A percentile compares a stretch with the other conserved stretches of the same genome.
phyloP scores from a whole-genome alignment of 2,888 invertebrate genomes.

The Acrocera orbiculus region DNA sequence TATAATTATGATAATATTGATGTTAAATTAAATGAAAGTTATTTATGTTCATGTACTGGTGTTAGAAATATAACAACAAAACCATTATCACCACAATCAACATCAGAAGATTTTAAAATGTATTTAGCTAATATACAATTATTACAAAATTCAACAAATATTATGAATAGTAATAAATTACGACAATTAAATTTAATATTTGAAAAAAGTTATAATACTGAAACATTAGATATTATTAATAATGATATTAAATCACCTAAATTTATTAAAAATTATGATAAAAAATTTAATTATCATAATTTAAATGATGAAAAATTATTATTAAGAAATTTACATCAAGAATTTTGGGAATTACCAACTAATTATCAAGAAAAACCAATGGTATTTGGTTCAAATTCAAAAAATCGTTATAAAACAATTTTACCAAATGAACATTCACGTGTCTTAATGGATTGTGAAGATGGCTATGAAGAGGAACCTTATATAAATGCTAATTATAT shows the following conservation, averaged over 20 bases:
- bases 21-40: conserved; percentile 22
- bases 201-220: conserved; percentile 35
- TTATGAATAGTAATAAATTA: conserved; percentile 41
- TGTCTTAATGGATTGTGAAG: conserved; percentile 46
- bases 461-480: conserved; percentile 39
- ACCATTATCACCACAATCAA: conserved; percentile 45
- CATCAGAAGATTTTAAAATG: conserved; percentile 50
- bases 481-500: conserved; percentile 93
- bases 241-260: too few relatives aligned
- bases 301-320: conserved; percentile 44
- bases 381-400: conserved; percentile 72
- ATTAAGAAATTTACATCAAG: conserved; percentile 56
- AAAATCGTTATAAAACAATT: conserved; percentile 80
- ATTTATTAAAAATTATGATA: neutral
- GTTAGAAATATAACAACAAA: conserved; percentile 42
- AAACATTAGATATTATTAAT: neutral
- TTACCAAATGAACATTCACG: conserved; percentile 78
- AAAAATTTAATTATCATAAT: conserved; percentile 30
- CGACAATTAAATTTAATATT: conserved; percentile 40
- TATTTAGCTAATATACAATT: conserved; percentile 57
- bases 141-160: conserved; percentile 49
- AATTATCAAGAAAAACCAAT: conserved; percentile 82
- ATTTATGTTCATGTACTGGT: conserved; percentile 28
- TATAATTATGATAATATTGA: conserved; percentile 19
- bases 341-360: conserved; percentile 87